These are phyloP conservation scores for Globicephala melas DNA, from an alignment of 2,113 vertebrate genomes.

Conservation along the genomic window DNA sequence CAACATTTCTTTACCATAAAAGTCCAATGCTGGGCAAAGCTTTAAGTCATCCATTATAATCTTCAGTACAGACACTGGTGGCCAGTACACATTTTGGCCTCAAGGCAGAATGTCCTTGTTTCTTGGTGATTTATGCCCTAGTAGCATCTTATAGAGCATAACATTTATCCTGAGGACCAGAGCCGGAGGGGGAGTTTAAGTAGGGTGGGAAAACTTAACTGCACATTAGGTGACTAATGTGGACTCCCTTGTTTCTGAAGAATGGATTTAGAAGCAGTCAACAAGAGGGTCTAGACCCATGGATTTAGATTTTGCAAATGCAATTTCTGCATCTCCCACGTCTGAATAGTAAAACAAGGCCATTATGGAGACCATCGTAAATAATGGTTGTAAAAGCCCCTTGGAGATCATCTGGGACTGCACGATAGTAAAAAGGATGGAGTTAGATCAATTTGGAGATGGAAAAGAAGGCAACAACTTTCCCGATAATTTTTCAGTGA, in stretches of 20 bases:
- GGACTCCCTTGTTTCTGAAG: background rate
- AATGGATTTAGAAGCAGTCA: background rate
- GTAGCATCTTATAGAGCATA: accelerated
- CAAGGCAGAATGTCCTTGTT: background rate
- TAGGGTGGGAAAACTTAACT: background rate
- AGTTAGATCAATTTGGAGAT: background rate
- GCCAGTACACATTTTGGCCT: background rate
- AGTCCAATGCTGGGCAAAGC: background rate
- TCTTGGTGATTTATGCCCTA: background rate
- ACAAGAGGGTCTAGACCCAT: background rate
- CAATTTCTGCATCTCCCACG: background rate
- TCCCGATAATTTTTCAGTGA: slow-evolving; percentile 34
- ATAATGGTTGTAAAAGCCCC: background rate
- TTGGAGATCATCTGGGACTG: background rate
- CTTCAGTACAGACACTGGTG: background rate
- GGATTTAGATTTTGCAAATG: background rate
- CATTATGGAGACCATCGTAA: background rate
- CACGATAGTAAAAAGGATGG: background rate
- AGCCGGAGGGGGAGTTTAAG: background rate
- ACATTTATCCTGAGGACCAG: background rate
- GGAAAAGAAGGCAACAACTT: background rate
- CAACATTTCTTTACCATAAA: background rate
- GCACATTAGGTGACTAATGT: background rate
- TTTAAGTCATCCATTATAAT: background rate
- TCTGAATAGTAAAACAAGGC: background rate